A percentile compares a stretch with the other conserved stretches of the same genome.
Conservation (phyloP, 1,140 invertebrate genomes). For the Luehdorfia chinensis region DNA sequence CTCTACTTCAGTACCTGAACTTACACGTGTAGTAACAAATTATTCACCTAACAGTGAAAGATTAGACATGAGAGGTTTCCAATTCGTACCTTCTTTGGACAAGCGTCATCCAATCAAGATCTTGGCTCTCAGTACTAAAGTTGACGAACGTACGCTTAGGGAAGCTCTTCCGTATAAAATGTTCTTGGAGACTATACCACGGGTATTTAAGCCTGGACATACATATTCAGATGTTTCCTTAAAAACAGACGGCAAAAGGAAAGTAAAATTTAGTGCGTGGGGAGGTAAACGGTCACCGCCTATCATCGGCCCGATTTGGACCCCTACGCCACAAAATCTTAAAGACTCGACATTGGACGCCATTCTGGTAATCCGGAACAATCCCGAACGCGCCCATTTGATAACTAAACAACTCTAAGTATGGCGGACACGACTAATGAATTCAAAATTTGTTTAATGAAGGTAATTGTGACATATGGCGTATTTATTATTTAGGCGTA, state of each 20-base stretch:
- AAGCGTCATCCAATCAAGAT: slow-evolving; percentile 58
- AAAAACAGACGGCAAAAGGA: slow-evolving; percentile 66
- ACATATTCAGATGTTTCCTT: slow-evolving; percentile 52
- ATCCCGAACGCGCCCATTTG: slow-evolving; percentile 30
- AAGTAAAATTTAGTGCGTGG: slow-evolving; percentile 67
- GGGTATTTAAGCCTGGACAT: slow-evolving; percentile 56
- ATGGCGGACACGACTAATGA: not conserved
- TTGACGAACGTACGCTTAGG: slow-evolving; percentile 35
- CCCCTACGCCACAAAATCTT: slow-evolving; percentile 39
- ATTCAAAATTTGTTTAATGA: not conserved
- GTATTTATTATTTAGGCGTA: slow-evolving; percentile 15
- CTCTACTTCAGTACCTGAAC: slow-evolving; percentile 52
- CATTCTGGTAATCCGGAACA: slow-evolving; percentile 50
- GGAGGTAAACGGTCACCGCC: slow-evolving; percentile 61
- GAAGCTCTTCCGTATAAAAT: slow-evolving; percentile 57
- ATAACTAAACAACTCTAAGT: slow-evolving; percentile 14
- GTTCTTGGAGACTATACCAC: slow-evolving; percentile 46
- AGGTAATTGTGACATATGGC: slow-evolving; percentile 1
- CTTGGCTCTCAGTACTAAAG: slow-evolving; percentile 42
- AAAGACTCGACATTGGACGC: slow-evolving; percentile 54
- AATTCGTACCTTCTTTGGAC: slow-evolving; percentile 45
- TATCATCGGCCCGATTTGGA: slow-evolving; percentile 69
- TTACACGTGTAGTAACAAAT: slow-evolving; percentile 56
- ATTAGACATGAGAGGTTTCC: slow-evolving; percentile 42
- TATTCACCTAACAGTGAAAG: slow-evolving; percentile 39